Percentiles rank a stretch among this genome's conserved stretches.
Evolutionary conservation across 2,888 invertebrate genomes (phyloP).

Genomic region (Sarcophaga subvicina): DNA sequence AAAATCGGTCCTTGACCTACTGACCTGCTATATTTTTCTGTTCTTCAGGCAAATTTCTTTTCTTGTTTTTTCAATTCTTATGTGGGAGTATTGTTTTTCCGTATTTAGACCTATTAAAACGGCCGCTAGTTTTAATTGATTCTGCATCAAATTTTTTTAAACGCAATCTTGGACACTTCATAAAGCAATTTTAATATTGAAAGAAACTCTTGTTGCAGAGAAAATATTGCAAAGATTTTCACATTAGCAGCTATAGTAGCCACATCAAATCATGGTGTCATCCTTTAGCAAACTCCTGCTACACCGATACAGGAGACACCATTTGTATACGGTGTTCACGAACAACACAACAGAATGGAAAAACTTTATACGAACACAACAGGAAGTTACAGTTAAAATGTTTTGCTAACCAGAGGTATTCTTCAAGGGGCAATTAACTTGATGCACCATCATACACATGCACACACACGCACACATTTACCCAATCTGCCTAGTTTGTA

Average conservation of each 20-base stretch:
- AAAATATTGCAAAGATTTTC: not conserved
- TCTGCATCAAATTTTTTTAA: too few relatives aligned
- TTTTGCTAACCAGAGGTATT: conserved; percentile 73
- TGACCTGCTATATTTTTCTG: too few relatives aligned
- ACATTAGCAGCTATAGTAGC: conserved; percentile 10
- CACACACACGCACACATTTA: not conserved
- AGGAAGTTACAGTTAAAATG: conserved; percentile 73
- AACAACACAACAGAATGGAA: not conserved
- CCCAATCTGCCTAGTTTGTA: not conserved
- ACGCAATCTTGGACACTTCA: too few relatives aligned
- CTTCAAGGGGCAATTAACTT: conserved; percentile 80
- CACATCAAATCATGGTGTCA: conserved; percentile 2
- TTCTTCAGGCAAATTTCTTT: too few relatives aligned
- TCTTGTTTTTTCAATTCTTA: too few relatives aligned
- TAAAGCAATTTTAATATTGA: too few relatives aligned
- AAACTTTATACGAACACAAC: conserved; percentile 52
- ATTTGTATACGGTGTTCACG: conserved; percentile 37
- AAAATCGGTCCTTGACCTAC: too few relatives aligned
- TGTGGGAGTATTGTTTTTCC: too few relatives aligned
- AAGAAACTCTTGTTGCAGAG: not conserved
- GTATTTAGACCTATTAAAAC: too few relatives aligned
- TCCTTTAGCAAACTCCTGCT: conserved; percentile 1
- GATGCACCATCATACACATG: conserved; percentile 53
- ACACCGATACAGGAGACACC: conserved; percentile 43
- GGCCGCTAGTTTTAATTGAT: too few relatives aligned